Base-by-base conservation (phyloP, 1,140 invertebrate genomes). In the Solenopsis invicta region DNA sequence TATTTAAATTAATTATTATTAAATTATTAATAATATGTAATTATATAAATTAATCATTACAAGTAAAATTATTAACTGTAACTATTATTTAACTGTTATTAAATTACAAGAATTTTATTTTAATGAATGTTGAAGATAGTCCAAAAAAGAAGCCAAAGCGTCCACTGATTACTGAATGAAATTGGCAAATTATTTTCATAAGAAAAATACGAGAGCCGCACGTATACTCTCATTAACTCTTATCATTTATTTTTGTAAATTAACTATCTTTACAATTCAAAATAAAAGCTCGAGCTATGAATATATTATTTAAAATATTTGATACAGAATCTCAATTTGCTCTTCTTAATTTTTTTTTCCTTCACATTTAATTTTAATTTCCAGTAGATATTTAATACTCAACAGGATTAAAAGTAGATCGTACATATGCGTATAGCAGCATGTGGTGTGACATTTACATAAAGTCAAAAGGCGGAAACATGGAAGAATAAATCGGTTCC, bases 391-490 rank as follows among this genome's bases (percentile, higher is more conserved):
- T 74, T 59, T 61, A 29, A 48, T 48, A 48, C 6, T 82, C 18
- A 16, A 21, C 5, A 21, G 21, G 8, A n/a, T 56, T 82, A 48
- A 71, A 81, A 34, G 29, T 69, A 69, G n/a, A 71, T n/a, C 12
- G 41, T 41, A n/a, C 8, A 4, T 61, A 21, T 69, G 48, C 67
- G 4, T 48, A 61, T 37, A 16, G 12, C 9, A 6, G 0, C 10
- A 71, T 29, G 5, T 45, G 50, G 21, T 48, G 10, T n/a, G 69
- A 13, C 5, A 18, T 37, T 74, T 29, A 41, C 4, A 6, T 48
- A 37, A 61, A 13, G 24, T 6, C 18, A 37, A 45, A 62, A 41
- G 56, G 10, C 41, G 8, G n/a, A 48, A 6, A 4, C 45, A 48
- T 34, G 10, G 54, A 69, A 0, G 12, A 71, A 5, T 52, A n/a